Evolutionary conservation across 2,888 invertebrate genomes (phyloP), one percentile per base, ranked within the genome.

Genomic region (Noctua janthe): DNA sequence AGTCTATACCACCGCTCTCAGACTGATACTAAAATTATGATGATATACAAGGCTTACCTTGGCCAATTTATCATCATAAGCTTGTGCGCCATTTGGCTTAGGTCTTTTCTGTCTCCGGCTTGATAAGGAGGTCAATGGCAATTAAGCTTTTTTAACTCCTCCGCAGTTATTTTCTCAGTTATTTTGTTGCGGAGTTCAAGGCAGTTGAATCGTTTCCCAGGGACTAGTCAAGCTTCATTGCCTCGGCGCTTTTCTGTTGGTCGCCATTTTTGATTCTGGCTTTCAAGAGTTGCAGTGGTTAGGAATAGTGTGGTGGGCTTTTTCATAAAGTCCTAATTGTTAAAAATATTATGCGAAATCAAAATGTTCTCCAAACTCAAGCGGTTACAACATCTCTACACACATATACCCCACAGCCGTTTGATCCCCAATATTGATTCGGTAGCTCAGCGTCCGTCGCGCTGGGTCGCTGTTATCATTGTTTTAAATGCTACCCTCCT

Each of bases 381-480:
- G 75, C 71, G 86, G 90, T 91, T 77, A 81, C 71, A 91, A 75
- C 94, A 91, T 35, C 93, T 93, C 94, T 87, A 81, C 85, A 85
- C 20, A 88, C 13, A 83, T 87, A 87, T 85, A 83, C 87, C 87
- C 85, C 88, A 86, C 79, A 69, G 43, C 56, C 91, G 90, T 92
- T 94, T 96, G 95, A 96, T 96, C 96, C 95, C 94, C 92, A 92
- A 95, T 96, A 96, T 96, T 96, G 96, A 96, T 96, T 96, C 92
- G 88, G 90, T 93, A 82, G 95, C 94, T 95, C 93, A 94, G 89
- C 83, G 89, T 90, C 87, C 66, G 86, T 88, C 85, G 83, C 54
- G 70, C 87, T 73, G 87, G 90, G 83, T 87, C 83, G 94, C 94
- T 95, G 92, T 93, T 95, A 95, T 96, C 96, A 95, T 95, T 95